These are phyloP conservation scores for Ptilodon capucinus DNA, from an alignment of 2,888 invertebrate species.

Conservation along the genomic window DNA sequence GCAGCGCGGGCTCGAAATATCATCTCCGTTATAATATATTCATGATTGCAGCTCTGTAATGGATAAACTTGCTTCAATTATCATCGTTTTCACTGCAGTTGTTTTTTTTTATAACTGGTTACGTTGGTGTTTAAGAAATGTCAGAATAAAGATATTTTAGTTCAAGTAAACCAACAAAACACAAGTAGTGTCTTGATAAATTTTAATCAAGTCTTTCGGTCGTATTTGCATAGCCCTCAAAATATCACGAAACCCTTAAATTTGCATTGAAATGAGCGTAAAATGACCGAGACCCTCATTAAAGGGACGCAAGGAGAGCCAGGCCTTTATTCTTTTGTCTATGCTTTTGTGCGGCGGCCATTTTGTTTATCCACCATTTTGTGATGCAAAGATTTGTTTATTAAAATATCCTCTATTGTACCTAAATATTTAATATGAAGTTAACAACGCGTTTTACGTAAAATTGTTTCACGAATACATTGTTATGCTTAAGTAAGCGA, in stretches of 20 bases:
- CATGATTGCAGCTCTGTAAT: no score
- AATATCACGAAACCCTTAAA: constrained; percentile 72
- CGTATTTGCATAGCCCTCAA: constrained; percentile 71
- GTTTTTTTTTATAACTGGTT: not conserved
- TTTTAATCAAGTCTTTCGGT: constrained; percentile 74
- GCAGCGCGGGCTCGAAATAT: no score
- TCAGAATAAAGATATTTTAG: not conserved
- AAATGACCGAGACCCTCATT: constrained; percentile 75
- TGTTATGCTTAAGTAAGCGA: constrained; percentile 2
- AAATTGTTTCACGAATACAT: not conserved
- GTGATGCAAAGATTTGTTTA: constrained; percentile 55
- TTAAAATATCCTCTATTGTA: constrained; percentile 51
- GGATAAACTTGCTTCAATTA: no score
- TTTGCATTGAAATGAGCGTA: constrained; percentile 77
- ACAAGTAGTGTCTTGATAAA: constrained; percentile 51
- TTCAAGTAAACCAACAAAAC: constrained; percentile 10
- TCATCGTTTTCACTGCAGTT: no score
- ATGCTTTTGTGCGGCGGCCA: constrained; percentile 53
- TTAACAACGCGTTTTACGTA: not conserved
- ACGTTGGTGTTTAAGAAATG: not conserved
- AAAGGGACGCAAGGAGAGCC: constrained; percentile 56
- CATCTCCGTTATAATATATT: no score
- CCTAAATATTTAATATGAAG: not conserved
- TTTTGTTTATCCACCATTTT: constrained; percentile 59
- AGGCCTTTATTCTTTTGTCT: constrained; percentile 73